These are phyloP conservation scores for Dascyllus trimaculatus DNA, from an alignment of 2,113 vertebrate species.

Conservation along the genomic window DNA sequence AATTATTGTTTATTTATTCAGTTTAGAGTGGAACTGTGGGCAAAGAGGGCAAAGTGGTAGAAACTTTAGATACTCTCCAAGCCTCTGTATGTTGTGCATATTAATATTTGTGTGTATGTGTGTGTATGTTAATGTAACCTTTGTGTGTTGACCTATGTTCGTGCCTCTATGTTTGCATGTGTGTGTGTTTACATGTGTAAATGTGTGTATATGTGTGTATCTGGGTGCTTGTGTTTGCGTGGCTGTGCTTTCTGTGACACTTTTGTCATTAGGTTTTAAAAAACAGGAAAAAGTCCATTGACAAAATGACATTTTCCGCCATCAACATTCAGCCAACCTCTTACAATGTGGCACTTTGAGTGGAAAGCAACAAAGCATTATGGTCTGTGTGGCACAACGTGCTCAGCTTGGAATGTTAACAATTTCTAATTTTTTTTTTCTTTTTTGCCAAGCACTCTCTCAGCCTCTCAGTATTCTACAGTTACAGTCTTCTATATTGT, in stretches of 20 bases:
- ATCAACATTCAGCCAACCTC: not conserved
- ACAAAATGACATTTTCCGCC: not conserved
- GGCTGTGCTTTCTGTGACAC: not conserved
- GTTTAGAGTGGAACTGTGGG: not conserved
- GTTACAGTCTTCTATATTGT: not conserved
- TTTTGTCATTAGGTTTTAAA: not conserved
- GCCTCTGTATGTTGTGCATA: not conserved
- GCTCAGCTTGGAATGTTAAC: constrained; percentile 19
- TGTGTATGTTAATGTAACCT: not conserved
- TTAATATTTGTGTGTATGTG: not conserved
- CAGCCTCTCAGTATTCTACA: not conserved
- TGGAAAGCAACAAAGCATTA: constrained; percentile 6
- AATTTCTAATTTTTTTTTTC: not conserved
- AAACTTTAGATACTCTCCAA: not conserved
- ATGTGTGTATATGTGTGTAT: not conserved
- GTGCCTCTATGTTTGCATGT: not conserved
- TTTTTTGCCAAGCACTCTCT: not conserved
- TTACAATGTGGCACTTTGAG: not conserved
- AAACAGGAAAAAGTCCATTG: not conserved
- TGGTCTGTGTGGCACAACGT: not conserved
- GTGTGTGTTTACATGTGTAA: too few species aligned
- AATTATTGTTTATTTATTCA: constrained; percentile 15
- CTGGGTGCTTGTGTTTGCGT: not conserved
- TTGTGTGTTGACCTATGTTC: not conserved
- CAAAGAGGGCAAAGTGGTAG: not conserved